phyloP scores from a whole-genome alignment of 2,888 invertebrate species.

The Amphipoea oculea region DNA sequence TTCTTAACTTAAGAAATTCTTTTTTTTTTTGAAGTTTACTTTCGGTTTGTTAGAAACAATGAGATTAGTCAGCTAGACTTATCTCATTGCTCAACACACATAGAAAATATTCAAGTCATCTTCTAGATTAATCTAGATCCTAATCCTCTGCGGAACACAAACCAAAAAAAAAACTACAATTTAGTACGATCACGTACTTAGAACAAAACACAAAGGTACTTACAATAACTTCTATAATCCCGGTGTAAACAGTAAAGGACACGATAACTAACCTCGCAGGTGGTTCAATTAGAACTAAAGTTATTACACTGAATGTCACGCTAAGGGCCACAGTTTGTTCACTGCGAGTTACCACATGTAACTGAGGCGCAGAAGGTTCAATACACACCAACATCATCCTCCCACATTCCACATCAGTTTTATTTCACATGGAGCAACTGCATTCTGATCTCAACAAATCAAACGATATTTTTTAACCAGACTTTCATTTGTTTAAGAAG shows the following conservation, averaged over 20 bases:
- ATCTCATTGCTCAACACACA: too few relatives aligned
- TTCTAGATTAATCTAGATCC: not conserved
- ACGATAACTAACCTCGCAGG: conserved; percentile 33
- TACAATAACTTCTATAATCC: conserved; percentile 8
- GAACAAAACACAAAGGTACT: conserved; percentile 14
- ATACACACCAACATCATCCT: not conserved
- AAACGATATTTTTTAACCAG: too few relatives aligned
- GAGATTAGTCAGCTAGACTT: not conserved
- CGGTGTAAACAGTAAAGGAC: not conserved
- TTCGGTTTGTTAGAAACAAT: not conserved
- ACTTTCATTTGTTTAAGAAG: not conserved
- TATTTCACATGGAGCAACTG: not conserved
- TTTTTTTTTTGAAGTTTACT: not conserved
- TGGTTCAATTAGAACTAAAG: conserved; percentile 39
- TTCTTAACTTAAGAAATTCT: not conserved
- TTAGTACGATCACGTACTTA: not conserved
- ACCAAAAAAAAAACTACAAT: not conserved
- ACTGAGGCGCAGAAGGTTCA: conserved; percentile 9
- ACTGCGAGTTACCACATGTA: not conserved
- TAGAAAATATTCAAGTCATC: not conserved
- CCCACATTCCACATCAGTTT: not conserved
- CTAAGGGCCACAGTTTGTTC: conserved; percentile 46
- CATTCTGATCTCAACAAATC: too few relatives aligned
- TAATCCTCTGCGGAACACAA: too few relatives aligned
- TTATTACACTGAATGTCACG: conserved; percentile 55